These are phyloP conservation scores for Stegodyphus dumicola DNA, from an alignment of 1,140 invertebrate genomes.

Conservation along the genomic window DNA sequence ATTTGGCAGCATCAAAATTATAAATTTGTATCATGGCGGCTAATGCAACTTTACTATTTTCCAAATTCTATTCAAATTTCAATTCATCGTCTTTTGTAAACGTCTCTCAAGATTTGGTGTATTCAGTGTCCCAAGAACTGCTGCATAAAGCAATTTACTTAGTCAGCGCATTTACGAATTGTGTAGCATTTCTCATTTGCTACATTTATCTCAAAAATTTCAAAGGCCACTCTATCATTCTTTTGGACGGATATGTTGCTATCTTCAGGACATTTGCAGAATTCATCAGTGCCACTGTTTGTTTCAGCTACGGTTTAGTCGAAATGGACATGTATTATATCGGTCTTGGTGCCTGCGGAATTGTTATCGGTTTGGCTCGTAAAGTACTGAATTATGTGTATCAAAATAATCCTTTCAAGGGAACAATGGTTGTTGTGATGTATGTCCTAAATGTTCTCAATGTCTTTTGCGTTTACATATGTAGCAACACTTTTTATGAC, in stretches of 20 bases:
- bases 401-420: too few relatives aligned
- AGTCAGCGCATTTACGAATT: background rate
- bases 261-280: slow-evolving; percentile 27
- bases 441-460: background rate
- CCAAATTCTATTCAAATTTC: background rate
- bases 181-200: slow-evolving; percentile 20
- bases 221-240: background rate
- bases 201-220: slow-evolving; percentile 39
- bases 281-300: slow-evolving; percentile 24
- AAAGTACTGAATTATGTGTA: background rate
- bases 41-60: background rate
- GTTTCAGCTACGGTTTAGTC: slow-evolving; percentile 26
- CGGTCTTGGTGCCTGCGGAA: background rate
- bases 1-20: too few relatives aligned
- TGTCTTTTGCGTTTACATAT: background rate
- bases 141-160: background rate
- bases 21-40: too few relatives aligned
- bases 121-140: background rate
- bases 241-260: slow-evolving; percentile 17
- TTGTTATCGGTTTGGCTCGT: background rate
- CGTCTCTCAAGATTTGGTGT: too few relatives aligned
- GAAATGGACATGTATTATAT: slow-evolving; percentile 12
- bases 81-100: background rate
- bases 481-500: slow-evolving; percentile 5
- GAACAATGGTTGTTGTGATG: too few relatives aligned